Base-by-base conservation (phyloP, 2,888 invertebrate genomes). In the Drosophila bunnanda region DNA sequence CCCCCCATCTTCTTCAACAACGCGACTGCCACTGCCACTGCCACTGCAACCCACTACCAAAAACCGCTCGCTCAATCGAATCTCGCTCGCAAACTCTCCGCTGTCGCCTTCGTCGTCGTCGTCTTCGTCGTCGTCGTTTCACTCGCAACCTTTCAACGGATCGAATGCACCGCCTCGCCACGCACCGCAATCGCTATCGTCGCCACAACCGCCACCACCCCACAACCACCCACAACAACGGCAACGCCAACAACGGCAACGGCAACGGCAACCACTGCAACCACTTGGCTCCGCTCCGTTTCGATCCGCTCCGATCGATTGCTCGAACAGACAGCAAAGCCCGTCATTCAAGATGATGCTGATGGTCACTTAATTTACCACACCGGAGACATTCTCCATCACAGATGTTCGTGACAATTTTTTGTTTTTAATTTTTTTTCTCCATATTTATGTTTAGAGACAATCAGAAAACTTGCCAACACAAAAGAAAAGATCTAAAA, bases 331-430 rank as follows among this genome's bases (percentile, higher is more conserved):
- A 92, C 92, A 91, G 92, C 92, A 91, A 91, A 93, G 91, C 97
- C 98, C 93, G 96, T 97, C 94, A 96, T 99, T 94, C 97, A 98
- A 95, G 98, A 99, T 95, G 99, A 99, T 95, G 97, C 97, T 94
- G 99, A 99, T 94, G 99, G 99, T 94, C 99, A 99, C 94, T 98
- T 99, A 94, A 96, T 99, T 94, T 99, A 99, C 96, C 97, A 97
- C 95, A 96, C 96, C 94, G 99, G 99, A 94, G 99, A 99, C 95
- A 95, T 98, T 94, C 97, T 99, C 94, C 97, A 98, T 96, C 97
- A 97, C 95, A 96, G 98, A 98, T 99, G 99, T 97, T 97, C 97
- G 97, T 97, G 96, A 96, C 96, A 96, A 95, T 94, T 92, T 92
- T 92, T 84, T 91, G 89, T 91, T 91, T 90, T 90, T 87, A 81